phyloP scores from a whole-genome alignment of 2,888 invertebrate species.

The Pharmacophagus antenor region DNA sequence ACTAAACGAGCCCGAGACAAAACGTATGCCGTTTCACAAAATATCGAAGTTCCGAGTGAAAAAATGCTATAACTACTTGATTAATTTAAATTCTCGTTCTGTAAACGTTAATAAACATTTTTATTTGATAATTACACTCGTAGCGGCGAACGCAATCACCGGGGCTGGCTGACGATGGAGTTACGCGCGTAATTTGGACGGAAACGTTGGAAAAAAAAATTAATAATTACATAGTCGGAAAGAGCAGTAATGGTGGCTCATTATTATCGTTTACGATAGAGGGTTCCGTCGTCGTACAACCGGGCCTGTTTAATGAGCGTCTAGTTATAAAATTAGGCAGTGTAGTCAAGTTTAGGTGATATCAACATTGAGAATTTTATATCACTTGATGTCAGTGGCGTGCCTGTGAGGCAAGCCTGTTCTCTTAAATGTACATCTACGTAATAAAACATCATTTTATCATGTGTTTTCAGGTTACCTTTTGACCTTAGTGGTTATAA shows the following conservation, averaged over 20 bases:
- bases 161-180: conserved; percentile 33
- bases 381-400: background rate
- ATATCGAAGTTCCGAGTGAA: conserved; percentile 39
- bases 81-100: conserved; percentile 58
- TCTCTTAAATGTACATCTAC: no score
- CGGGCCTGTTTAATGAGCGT: conserved; percentile 57
- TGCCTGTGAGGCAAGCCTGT: background rate
- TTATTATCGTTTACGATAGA: conserved; percentile 63
- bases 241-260: conserved; percentile 65
- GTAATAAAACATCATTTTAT: no score
- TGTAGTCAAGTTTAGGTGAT: background rate
- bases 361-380: background rate
- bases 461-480: no score
- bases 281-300: conserved; percentile 38
- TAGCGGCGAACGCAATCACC: conserved; percentile 45
- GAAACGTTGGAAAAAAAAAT: conserved; percentile 65
- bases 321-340: conserved; percentile 40
- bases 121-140: conserved; percentile 61
- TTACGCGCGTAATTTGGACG: conserved; percentile 57
- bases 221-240: conserved; percentile 67
- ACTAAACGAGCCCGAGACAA: background rate
- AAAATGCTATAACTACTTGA: conserved; percentile 52
- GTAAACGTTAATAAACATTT: conserved; percentile 55
- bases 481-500: no score
- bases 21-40: conserved; percentile 14